A percentile compares a stretch with the other conserved stretches of the same genome.
Evolutionary conservation across 2,888 invertebrate genomes (phyloP).

Genomic region (Cynaeus angustus): DNA sequence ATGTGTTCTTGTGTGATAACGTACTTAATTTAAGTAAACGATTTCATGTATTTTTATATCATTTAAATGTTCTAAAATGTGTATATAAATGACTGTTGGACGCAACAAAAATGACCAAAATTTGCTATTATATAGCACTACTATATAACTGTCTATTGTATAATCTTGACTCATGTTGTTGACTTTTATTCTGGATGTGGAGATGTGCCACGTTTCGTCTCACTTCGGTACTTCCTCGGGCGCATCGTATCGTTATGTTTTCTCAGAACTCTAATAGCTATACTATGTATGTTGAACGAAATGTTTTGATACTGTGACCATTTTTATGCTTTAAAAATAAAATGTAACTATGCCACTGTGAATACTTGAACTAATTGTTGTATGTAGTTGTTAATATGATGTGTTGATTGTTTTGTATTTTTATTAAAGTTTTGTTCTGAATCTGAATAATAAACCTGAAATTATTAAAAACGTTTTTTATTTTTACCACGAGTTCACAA

Average conservation of each 20-base stretch:
- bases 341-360: constrained; percentile 45
- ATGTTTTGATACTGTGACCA: constrained; percentile 43
- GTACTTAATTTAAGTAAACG: constrained; percentile 50
- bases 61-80: constrained; percentile 52
- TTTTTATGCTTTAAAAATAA: constrained; percentile 42
- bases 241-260: constrained; percentile 11
- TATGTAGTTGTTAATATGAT: constrained; percentile 48
- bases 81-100: constrained; percentile 39
- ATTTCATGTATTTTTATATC: constrained; percentile 58
- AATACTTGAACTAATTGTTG: constrained; percentile 48
- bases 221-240: not conserved
- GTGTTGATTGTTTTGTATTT: constrained; percentile 50
- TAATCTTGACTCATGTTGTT: constrained; percentile 36
- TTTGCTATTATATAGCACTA: constrained; percentile 52
- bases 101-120: constrained; percentile 49
- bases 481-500: no score
- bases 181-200: constrained; percentile 28
- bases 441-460: constrained; percentile 28
- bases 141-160: constrained; percentile 45
- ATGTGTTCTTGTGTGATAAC: constrained; percentile 57
- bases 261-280: not conserved
- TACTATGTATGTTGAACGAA: constrained; percentile 25
- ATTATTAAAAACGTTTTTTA: not conserved
- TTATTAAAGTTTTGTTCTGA: constrained; percentile 45
- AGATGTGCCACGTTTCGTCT: constrained; percentile 39